Base-by-base conservation (phyloP, 2,113 vertebrate genomes). In the Eulacestoma nigropectus region DNA sequence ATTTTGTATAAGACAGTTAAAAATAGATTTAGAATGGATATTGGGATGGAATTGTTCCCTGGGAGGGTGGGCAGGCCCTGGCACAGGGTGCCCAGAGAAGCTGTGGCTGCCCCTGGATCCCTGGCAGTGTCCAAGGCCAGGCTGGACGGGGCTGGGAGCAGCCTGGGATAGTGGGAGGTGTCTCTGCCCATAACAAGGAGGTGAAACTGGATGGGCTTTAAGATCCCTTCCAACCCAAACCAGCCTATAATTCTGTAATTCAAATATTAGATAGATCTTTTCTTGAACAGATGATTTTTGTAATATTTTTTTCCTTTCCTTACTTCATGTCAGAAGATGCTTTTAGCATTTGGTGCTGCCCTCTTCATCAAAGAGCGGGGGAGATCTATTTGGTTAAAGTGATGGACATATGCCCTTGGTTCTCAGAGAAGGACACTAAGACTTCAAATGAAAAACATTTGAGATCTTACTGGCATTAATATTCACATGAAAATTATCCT, bases 201-300 rank as follows among this genome's bases (percentile, higher is more conserved):
- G 4, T 32, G 35, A 13, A 0, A 10, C 5, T 32, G 21, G 11
- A 0, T 35, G 26, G 6, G 9, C 0, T 59, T 67, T 50, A 0
- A 5, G 16, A 2, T 18, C 7, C 21, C 15, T 60, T 1, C 17
- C 7, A 52, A 3, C 9, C 5, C 12, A 69, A 60, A 37, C 9
- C 55, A 62, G 2, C 2, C 39, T 19, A 10, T 26, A 17, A 44
- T 29, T 52, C 33, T 39, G 7, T 53, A 35, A 46, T 29, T 60
- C 22, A 53, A 8, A 62, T 87, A 39, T 64, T 62, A 44, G 6
- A 8, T 13, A 35, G 2, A 7, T 33, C 9, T 83, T 47, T 56
- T 27, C 26, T 74, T 64, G 50, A 52, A 23, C 3, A 10, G 22
- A 26, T 10, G 5, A 63, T 39, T 73, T 57, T 7, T 44, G 4